These are phyloP conservation scores for Nanorana parkeri DNA, from an alignment of 2,113 vertebrate genomes.

Conservation along the genomic window DNA sequence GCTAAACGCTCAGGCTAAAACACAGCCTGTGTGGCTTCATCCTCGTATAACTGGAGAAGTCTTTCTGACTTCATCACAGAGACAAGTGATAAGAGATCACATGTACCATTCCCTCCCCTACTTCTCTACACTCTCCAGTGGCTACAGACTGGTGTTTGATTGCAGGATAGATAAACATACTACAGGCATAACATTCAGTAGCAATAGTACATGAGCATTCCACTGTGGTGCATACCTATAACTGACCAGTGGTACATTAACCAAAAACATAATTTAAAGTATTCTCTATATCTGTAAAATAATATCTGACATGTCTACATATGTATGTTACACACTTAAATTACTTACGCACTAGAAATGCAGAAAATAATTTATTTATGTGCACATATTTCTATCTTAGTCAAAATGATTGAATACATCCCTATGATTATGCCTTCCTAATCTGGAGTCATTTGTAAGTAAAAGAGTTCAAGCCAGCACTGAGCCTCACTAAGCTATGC, in stretches of 20 bases:
- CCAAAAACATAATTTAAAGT: neutral
- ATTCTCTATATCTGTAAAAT: too few relatives aligned
- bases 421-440: neutral
- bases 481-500: constrained; percentile 2
- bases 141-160: too few relatives aligned
- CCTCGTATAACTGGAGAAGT: too few relatives aligned
- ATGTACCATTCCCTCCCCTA: too few relatives aligned
- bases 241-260: neutral
- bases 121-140: too few relatives aligned
- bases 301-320: too few relatives aligned
- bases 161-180: neutral
- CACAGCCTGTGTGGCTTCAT: too few relatives aligned
- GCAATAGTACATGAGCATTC: too few relatives aligned
- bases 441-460: constrained; percentile 17
- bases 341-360: neutral
- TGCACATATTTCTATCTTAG: neutral
- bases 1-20: too few relatives aligned
- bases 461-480: constrained; percentile 6
- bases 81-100: too few relatives aligned
- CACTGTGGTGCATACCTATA: too few relatives aligned
- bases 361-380: neutral
- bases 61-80: too few relatives aligned
- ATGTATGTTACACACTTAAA: neutral
- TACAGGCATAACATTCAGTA: neutral
- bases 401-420: constrained; percentile 16